Conservation (phyloP, 2,888 invertebrate genomes). For the Pristionchus japonicus region DNA sequence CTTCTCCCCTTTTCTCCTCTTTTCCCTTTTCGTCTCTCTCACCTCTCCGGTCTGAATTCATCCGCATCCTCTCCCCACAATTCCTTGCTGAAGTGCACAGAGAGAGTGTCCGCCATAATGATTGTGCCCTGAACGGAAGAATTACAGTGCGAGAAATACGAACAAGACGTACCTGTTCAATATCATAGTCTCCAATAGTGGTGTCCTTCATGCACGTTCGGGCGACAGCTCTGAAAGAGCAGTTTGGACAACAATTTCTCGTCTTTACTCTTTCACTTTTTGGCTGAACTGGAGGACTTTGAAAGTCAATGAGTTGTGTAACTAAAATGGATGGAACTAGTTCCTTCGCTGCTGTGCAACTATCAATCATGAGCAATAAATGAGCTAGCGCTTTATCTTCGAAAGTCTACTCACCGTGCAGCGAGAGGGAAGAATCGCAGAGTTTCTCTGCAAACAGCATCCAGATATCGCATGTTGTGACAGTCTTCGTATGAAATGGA, state of each 20-base stretch:
- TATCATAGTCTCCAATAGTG: not conserved
- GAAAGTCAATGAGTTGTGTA: too few species aligned
- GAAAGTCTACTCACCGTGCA: constrained; percentile 26
- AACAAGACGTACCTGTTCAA: constrained; percentile 55
- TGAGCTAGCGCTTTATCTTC: too few species aligned
- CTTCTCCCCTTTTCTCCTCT: too few species aligned
- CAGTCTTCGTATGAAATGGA: constrained; percentile 8
- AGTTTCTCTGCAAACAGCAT: constrained; percentile 27
- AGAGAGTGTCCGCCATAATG: constrained; percentile 65
- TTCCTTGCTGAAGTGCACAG: constrained; percentile 64
- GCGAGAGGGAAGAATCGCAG: constrained; percentile 29
- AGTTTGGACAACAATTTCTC: too few species aligned
- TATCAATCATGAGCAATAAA: too few species aligned
- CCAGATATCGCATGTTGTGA: constrained; percentile 18
- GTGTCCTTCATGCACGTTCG: constrained; percentile 31
- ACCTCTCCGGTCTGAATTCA: constrained; percentile 69
- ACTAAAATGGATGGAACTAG: too few species aligned
- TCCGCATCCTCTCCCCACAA: constrained; percentile 71
- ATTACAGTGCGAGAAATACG: not conserved
- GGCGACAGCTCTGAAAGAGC: not conserved
- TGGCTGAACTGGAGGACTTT: too few species aligned
- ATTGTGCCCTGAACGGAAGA: constrained; percentile 54
- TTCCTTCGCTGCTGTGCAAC: too few species aligned
- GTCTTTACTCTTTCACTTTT: too few species aligned
- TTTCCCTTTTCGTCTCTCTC: too few species aligned